phyloP scores from a whole-genome alignment of 2,113 vertebrate species.

The Lamprotornis superbus region DNA sequence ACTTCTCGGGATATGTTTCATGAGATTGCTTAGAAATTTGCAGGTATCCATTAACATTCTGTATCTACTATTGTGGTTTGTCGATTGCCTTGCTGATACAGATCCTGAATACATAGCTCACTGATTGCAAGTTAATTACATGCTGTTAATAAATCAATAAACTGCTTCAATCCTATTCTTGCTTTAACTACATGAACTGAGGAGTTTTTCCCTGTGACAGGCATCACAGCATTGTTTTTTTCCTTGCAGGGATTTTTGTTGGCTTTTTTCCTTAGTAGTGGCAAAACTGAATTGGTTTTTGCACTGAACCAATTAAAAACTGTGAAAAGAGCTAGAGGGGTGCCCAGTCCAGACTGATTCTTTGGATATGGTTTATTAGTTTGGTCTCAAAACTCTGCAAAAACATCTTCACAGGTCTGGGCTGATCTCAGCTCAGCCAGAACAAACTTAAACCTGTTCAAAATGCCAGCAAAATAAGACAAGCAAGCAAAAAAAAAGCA shows the following conservation, averaged over 20 bases:
- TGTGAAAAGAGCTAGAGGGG: background rate
- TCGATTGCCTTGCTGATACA: background rate
- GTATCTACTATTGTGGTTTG: background rate
- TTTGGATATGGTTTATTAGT: background rate
- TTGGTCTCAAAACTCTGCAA: background rate
- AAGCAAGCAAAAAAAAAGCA: too few relatives aligned
- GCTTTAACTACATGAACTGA: background rate
- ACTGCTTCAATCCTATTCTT: background rate
- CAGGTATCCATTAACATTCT: background rate
- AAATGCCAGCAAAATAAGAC: background rate
- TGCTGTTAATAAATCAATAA: conserved; percentile 55
- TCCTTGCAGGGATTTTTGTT: background rate
- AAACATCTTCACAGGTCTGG: background rate
- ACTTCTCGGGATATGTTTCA: background rate
- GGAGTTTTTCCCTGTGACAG: background rate
- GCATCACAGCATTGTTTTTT: background rate
- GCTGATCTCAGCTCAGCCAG: background rate
- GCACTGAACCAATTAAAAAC: background rate
- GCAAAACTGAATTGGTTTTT: conserved; percentile 4
- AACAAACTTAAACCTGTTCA: background rate
- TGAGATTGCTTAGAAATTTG: background rate
- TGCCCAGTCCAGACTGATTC: background rate
- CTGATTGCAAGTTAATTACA: conserved; percentile 48
- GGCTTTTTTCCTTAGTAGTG: background rate
- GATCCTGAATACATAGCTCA: conserved; percentile 32